Evolutionary conservation across 1,140 invertebrate genomes (phyloP).

Genomic region (Rhopalosiphum padi): DNA sequence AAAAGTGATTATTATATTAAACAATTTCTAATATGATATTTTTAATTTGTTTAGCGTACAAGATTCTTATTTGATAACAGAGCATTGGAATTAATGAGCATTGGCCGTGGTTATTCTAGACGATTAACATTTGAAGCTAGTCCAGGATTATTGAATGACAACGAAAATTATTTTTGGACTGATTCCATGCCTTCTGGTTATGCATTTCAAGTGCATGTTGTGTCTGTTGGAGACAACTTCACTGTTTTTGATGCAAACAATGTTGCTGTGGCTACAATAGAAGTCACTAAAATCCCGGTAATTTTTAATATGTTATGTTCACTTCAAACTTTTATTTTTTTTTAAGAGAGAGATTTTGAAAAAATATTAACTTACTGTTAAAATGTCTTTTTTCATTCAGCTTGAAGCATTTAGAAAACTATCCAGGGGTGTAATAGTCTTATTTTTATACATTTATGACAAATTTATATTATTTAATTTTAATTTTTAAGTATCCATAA

Average conservation of each 20-base stretch:
- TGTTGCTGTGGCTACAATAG: slow-evolving; percentile 70
- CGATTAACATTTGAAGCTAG: slow-evolving; percentile 76
- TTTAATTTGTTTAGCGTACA: slow-evolving; percentile 59
- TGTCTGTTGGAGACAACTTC: slow-evolving; percentile 75
- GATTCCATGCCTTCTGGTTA: slow-evolving; percentile 77
- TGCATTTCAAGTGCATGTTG: slow-evolving; percentile 74
- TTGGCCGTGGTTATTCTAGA: slow-evolving; percentile 78
- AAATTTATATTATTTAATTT: too few species aligned
- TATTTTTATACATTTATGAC: not conserved
- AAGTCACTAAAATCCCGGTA: slow-evolving; percentile 71
- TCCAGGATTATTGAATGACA: slow-evolving; percentile 71
- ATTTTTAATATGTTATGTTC: slow-evolving; percentile 60
- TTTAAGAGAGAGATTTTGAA: too few species aligned
- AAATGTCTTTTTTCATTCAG: not conserved
- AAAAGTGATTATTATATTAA: slow-evolving; percentile 59
- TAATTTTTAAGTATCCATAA: not conserved
- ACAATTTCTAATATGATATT: not conserved
- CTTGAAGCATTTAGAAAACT: not conserved
- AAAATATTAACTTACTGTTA: not conserved
- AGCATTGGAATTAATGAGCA: slow-evolving; percentile 72
- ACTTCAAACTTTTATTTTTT: too few species aligned
- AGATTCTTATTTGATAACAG: slow-evolving; percentile 70
- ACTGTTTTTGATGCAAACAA: slow-evolving; percentile 72
- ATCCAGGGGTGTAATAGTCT: not conserved
- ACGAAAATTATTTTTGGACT: slow-evolving; percentile 78